Evolutionary conservation across 1,140 invertebrate species (phyloP).

Genomic region (Bemisia tabaci): DNA sequence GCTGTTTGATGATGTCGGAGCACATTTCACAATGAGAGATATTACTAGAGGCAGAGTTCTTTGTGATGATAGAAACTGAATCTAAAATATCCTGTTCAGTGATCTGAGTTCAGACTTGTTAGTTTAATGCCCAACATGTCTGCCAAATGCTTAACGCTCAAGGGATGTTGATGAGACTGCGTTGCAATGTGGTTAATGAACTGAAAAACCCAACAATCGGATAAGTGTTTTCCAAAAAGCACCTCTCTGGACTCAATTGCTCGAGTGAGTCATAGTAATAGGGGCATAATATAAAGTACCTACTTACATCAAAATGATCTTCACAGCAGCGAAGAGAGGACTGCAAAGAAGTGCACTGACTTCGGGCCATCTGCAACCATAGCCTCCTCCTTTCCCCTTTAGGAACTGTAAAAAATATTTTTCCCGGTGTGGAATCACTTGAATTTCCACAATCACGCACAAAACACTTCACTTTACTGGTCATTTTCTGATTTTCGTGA

Average conservation of each 20-base stretch:
- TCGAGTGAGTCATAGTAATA: background rate
- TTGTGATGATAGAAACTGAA: too few relatives aligned
- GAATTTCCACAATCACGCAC: background rate
- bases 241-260: background rate
- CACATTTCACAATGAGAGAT: too few relatives aligned
- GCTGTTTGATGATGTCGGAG: too few relatives aligned
- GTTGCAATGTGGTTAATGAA: background rate
- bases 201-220: background rate
- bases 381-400: background rate
- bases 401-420: background rate
- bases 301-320: background rate
- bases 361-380: background rate
- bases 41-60: too few relatives aligned
- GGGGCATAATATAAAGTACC: background rate
- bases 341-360: background rate
- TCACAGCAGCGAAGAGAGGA: background rate
- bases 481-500: too few relatives aligned
- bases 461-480: too few relatives aligned
- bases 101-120: too few relatives aligned
- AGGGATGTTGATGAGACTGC: background rate
- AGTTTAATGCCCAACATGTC: too few relatives aligned
- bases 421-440: background rate
- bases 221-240: background rate
- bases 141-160: too few relatives aligned
- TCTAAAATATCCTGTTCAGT: too few relatives aligned